Evolutionary conservation across 2,888 invertebrate species (phyloP), one percentile per base, ranked within the genome.

Genomic region (Calliopum simillimum): DNA sequence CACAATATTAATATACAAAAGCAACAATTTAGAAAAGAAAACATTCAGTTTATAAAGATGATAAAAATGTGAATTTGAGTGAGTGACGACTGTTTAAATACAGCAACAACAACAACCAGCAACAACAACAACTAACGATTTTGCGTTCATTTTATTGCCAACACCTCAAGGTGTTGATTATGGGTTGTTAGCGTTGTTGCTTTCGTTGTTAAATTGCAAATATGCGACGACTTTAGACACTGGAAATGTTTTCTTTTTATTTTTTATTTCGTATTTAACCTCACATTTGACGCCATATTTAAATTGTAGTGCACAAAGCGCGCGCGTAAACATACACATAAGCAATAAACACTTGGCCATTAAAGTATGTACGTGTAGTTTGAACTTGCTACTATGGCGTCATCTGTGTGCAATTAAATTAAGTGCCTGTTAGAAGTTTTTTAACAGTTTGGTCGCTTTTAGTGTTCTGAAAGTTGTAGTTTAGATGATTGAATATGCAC

Each of bases 271-370:
- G 8, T n/a, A 49, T 53, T 53, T 53, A 53, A 53, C 53, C 53
- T 53, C 23, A 53, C 23, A 53, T 53, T 53, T 53, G 53, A 53
- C 53, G 53, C 53, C 53, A 53, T 53, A 53, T 53, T 33, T 53
- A 16, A 53, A 53, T 53, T 53, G 53, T 14, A 8, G 33, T 8
- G 2, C 33, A 33, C 5, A 33, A n/a, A n/a, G n/a, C n/a, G 33
- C 33, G 8, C 4, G 33, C 33, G 33, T 33, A 53, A 53, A 14
- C 53, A 53, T 14, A 19, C 19, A 21, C 16, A 53, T 13, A 53
- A 33, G 8, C 23, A 21, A 53, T 13, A 53, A 33, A 33, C 23
- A 53, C 19, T 53, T 53, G 21, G 53, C 33, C 33, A 53, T 53
- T 13, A 21, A 13, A 23, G 23, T 23, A 12, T 14, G 3, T n/a